Evolutionary conservation across 2,888 invertebrate species (phyloP), one percentile per base, ranked within the genome.

Genomic region (Itoplectis maculator): DNA sequence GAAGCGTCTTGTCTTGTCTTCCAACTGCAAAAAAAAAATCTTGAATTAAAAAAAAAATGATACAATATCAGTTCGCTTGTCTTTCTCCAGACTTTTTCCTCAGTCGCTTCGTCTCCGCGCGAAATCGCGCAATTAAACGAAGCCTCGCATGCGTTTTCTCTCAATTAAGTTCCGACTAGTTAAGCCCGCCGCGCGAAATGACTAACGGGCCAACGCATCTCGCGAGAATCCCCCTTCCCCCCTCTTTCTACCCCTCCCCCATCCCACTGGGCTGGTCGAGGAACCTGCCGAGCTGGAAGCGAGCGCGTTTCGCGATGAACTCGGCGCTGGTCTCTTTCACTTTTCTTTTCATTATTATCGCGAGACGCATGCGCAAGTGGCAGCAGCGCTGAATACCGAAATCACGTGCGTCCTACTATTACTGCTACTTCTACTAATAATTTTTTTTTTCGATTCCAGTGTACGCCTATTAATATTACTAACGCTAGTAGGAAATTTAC

Each of bases 111-210:
- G 65, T 20, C 45, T 59, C 54, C 45, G 23, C 35, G 37, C 68
- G 23, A 59, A 18, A 54, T 35, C 54, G 37, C 40, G 73, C 73
- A 81, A 81, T 81, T 81, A 81, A 78, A 69, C 68, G 73, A 74
- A 81, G 56, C 78, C 75, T 5, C 29, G 29, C 75, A 40, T 45
- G 81, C 63, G 66, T 81, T 81, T 81, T 81, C 81, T 81, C 81
- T 78, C 81, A 81, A 81, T 81, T 81, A 81, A 77, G 77, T 78
- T 54, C 45, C 29, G 75, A 80, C 75, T 75, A 70, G 75, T 75
- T 75, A 61, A 69, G 42, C 40, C 51, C 73, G 42, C 40, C 51
- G 68, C 59, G 54, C n/a, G 59, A 63, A 15, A 68, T 54, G 18
- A 29, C 51, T 37, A 9, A 54, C 65, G 49, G 9, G 23, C 15